phyloP scores from a whole-genome alignment of 2,888 invertebrate genomes.

The Eristalis tenax region DNA sequence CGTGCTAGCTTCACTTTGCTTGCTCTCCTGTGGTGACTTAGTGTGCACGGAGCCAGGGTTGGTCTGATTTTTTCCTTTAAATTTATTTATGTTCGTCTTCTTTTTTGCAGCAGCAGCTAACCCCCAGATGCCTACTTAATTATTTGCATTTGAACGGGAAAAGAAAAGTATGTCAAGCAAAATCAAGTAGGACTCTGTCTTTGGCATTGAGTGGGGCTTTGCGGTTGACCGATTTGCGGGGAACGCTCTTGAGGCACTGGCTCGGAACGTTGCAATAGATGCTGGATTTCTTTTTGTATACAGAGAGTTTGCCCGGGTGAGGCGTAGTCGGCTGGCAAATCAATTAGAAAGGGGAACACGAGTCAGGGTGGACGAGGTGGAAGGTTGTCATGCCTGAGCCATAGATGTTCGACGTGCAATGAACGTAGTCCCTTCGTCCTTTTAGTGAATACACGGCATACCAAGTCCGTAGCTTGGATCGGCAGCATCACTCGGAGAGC shows the following conservation, averaged over 20 bases:
- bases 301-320: neutral
- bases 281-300: constrained; percentile 33
- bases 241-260: constrained; percentile 60
- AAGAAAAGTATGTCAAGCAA: constrained; percentile 70
- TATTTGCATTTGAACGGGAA: constrained; percentile 67
- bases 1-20: constrained; percentile 30
- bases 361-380: too few species aligned
- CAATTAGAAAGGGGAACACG: too few species aligned
- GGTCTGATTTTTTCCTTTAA: neutral
- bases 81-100: constrained; percentile 12
- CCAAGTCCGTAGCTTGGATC: too few species aligned
- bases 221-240: constrained; percentile 65
- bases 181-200: constrained; percentile 67
- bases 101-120: neutral
- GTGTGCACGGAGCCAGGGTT: neutral
- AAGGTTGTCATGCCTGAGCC: too few species aligned
- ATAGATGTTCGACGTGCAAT: too few species aligned
- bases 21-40: neutral
- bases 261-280: constrained; percentile 54
- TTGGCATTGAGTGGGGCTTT: constrained; percentile 68
- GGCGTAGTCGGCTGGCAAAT: neutral
- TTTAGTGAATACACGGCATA: too few species aligned
- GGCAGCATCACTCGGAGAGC: too few species aligned
- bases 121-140: constrained; percentile 60
- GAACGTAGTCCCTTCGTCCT: too few species aligned